Base-by-base conservation (phyloP, 2,797 vertebrate genomes). In the Remorina albescens region DNA sequence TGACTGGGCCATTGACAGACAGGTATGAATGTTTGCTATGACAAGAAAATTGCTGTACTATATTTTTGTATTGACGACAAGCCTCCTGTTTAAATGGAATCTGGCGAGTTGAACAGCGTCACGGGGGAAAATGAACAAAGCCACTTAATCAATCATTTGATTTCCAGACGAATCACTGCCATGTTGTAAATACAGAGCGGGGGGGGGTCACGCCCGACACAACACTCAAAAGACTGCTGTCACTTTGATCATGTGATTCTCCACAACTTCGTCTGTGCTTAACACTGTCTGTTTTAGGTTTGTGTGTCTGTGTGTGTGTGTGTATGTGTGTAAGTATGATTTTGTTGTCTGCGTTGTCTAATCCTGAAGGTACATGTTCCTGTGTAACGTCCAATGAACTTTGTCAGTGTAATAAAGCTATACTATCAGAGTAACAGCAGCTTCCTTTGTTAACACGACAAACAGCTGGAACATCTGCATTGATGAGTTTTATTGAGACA, bases 341-440 rank as follows among this genome's bases (percentile, higher is more conserved):
- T 58, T 44, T 84, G 71, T 77, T 72, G 80, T 86, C 72, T n/a
- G n/a, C n/a, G n/a, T n/a, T n/a, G n/a, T 61, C 54, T 71, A 47
- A 81, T 73, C 64, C 80, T 86, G 83, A 91, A 92, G 93, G 92
- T 94, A 93, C 94, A 92, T 88, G 86, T 92, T 89, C 54, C 55
- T 81, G 26, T 82, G 88, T 90, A 84, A 85, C 86, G 84, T 89
- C 80, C 67, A 69, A 87, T 72, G 67, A 85, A 81, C 82, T 81
- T 64, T 86, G 81, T 90, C 85, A 81, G 84, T 88, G 86, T 86
- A 94, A 93, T 94, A 94, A 95, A 94, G 83, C 88, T 90, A 83
- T 81, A 71, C 76, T 70, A 88, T 75, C 65, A 71, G 56, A 85
- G 44, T 73, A 16, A 13, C n/a, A 53, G 11, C n/a, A n/a, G n/a